Evolutionary conservation across 2,113 vertebrate genomes (phyloP).

Genomic region (Chionis minor): DNA sequence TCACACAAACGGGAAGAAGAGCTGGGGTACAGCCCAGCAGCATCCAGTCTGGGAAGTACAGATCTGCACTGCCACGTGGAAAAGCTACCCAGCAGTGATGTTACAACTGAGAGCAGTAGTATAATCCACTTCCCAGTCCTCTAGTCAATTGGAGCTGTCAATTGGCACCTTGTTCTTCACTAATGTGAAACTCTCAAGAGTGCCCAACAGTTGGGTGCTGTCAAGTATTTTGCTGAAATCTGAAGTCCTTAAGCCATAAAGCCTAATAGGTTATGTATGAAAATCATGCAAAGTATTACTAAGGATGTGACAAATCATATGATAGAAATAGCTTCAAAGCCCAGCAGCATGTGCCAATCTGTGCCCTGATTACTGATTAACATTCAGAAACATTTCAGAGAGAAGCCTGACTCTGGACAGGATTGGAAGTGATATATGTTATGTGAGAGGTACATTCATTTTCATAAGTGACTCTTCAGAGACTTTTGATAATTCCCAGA

Average conservation of each 20-base stretch:
- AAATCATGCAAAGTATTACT: conserved; percentile 36
- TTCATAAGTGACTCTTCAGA: conserved; percentile 60
- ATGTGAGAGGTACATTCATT: conserved; percentile 35
- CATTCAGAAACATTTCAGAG: conserved; percentile 38
- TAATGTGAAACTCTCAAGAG: conserved; percentile 39
- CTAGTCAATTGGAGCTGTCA: conserved; percentile 50
- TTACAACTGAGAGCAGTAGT: neutral
- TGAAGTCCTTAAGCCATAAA: conserved; percentile 54
- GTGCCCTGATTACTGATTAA: conserved; percentile 55
- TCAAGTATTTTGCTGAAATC: conserved; percentile 59
- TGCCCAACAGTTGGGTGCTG: conserved; percentile 60
- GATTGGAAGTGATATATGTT: conserved; percentile 45
- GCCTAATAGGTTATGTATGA: conserved; percentile 48
- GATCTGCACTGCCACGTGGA: neutral
- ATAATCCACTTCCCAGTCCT: conserved; percentile 28
- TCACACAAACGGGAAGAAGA: neutral
- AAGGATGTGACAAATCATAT: conserved; percentile 55
- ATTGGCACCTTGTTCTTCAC: conserved; percentile 11
- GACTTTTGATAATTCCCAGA: conserved; percentile 55
- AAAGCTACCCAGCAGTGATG: conserved; percentile 7
- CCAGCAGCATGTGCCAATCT: conserved; percentile 62
- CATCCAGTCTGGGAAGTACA: neutral
- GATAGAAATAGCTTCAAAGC: conserved; percentile 57
- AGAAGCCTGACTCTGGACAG: neutral
- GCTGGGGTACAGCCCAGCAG: neutral